Percentiles rank a stretch among this genome's conserved stretches.
Evolutionary conservation across 2,797 vertebrate species (phyloP).

Genomic region (Margarornis squamiger): DNA sequence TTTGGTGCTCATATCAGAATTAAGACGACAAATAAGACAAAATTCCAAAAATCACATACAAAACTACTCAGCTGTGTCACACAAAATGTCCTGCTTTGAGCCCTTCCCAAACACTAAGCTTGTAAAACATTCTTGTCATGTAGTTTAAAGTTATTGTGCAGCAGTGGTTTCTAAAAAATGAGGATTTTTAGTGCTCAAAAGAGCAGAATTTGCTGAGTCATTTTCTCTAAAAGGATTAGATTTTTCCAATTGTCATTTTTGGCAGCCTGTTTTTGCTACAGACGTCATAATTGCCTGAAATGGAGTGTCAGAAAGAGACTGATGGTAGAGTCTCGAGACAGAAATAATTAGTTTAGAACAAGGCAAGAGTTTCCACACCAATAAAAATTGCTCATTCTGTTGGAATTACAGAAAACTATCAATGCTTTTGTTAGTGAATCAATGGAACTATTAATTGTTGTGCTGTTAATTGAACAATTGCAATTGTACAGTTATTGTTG

Average conservation of each 20-base stretch:
- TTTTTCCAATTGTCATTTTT: background rate
- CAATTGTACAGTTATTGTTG: background rate
- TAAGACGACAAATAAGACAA: background rate
- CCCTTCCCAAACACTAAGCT: fast-evolving
- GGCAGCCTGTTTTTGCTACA: background rate
- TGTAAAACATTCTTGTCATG: background rate
- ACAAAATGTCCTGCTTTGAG: background rate
- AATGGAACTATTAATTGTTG: background rate
- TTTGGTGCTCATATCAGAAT: background rate
- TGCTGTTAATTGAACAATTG: background rate
- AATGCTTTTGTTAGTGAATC: background rate
- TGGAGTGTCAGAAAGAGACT: background rate
- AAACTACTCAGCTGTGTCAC: background rate
- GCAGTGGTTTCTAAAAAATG: background rate
- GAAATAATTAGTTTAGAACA: background rate
- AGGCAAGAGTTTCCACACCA: background rate
- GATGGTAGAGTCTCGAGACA: background rate
- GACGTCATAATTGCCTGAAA: background rate
- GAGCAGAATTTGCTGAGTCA: background rate
- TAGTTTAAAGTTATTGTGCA: background rate
- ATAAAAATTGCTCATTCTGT: background rate
- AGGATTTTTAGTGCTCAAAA: background rate
- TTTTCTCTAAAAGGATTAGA: background rate
- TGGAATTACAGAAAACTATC: background rate
- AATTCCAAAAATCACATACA: background rate